Percentiles rank a stretch among this genome's conserved stretches.
phyloP scores from a whole-genome alignment of 30 jellyfish, hydroid and myxozoan genomes.

The Nemopilema nomurai region DNA sequence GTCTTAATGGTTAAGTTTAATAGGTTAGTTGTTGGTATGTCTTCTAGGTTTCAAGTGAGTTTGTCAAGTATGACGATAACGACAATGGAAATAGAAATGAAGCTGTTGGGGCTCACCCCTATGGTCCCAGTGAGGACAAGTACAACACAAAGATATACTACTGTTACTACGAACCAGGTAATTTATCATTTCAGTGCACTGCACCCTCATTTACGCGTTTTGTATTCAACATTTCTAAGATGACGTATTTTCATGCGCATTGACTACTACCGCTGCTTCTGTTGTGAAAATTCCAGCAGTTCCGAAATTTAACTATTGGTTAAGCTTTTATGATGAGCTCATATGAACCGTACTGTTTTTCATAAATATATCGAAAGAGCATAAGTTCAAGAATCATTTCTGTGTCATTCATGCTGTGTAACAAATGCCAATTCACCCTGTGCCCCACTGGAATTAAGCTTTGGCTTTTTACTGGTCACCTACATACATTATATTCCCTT shows the following conservation, averaged over 20 bases:
- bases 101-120: conserved; percentile 88
- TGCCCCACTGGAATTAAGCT: no score
- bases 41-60: conserved; percentile 83
- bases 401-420: no score
- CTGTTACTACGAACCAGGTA: conserved; percentile 97
- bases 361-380: no score
- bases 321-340: no score
- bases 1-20: no score
- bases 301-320: no score
- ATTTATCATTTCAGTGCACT: neutral
- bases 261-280: neutral
- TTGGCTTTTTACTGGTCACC: no score
- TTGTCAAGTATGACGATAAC: conserved; percentile 88
- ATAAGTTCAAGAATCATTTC: no score
- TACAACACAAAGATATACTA: conserved; percentile 89
- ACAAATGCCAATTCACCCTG: no score
- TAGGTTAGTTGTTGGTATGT: neutral
- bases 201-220: neutral
- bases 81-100: conserved; percentile 82
- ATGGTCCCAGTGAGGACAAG: conserved; percentile 92
- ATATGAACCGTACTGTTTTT: no score
- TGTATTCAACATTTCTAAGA: neutral
- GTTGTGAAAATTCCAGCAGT: neutral
- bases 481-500: no score
- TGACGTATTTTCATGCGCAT: no score